Percentiles rank a stretch among this genome's conserved stretches.
Evolutionary conservation across 2,888 invertebrate species (phyloP).

Genomic region (Caenorhabditis uteleia): DNA sequence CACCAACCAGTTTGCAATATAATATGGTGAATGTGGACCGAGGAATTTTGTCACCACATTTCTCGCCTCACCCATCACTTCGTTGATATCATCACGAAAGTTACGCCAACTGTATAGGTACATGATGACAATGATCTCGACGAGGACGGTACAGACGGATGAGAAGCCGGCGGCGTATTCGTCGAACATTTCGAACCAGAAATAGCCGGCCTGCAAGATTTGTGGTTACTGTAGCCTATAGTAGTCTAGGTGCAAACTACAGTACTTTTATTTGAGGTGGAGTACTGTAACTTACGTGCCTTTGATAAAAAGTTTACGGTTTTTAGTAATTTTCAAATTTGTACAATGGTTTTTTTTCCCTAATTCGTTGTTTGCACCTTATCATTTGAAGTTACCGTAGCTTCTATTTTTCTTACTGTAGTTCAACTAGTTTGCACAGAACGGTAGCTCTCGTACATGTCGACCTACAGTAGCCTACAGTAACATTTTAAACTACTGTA

Average conservation of each 20-base stretch:
- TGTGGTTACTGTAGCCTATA: no score
- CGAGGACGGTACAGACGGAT: slow-evolving; percentile 5
- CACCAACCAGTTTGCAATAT: slow-evolving; percentile 7
- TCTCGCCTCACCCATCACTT: slow-evolving; percentile 11
- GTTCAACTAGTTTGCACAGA: no score
- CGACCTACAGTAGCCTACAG: no score
- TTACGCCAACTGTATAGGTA: slow-evolving; percentile 26
- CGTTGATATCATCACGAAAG: slow-evolving; percentile 16
- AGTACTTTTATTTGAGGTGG: not conserved
- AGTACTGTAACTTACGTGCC: no score
- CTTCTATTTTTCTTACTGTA: no score
- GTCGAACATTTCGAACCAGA: slow-evolving; percentile 27
- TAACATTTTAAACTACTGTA: no score
- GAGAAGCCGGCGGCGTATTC: slow-evolving; percentile 24
- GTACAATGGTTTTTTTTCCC: no score
- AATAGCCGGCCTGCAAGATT: slow-evolving; percentile 19
- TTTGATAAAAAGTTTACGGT: no score
- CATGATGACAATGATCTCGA: slow-evolving; percentile 16
- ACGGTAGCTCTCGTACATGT: no score
- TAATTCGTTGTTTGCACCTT: no score
- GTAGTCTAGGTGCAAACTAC: not conserved
- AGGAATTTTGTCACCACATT: not conserved
- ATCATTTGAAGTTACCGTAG: no score
- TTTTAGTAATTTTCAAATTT: not conserved
- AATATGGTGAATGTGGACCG: slow-evolving; percentile 9